phyloP scores from a whole-genome alignment of 2,888 invertebrate species.

The Nowickia ferox region DNA sequence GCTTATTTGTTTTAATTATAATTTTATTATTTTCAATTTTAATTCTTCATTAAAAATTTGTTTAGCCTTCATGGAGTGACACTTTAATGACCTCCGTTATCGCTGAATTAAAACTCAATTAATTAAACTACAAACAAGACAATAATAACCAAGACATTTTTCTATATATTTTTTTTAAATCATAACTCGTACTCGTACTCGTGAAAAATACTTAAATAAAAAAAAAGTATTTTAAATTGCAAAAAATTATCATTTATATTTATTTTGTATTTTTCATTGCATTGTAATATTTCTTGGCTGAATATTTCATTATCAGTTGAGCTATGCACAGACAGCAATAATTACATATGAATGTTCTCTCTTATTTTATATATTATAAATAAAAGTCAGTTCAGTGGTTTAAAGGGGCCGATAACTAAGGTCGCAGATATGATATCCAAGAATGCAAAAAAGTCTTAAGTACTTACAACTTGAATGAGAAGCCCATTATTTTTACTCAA shows the following conservation, averaged over 20 bases:
- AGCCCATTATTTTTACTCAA: too few species aligned
- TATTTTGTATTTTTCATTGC: too few species aligned
- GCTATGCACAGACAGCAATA: too few species aligned
- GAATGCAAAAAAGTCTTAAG: too few species aligned
- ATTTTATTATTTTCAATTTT: conserved; percentile 48
- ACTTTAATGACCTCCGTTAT: conserved; percentile 73
- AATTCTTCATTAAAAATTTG: conserved; percentile 63
- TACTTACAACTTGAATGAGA: too few species aligned
- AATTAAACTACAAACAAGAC: conserved; percentile 83
- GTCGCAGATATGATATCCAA: too few species aligned
- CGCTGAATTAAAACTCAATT: conserved; percentile 82
- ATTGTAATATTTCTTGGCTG: conserved; percentile 12
- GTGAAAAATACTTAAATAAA: conserved; percentile 63
- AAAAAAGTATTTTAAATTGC: conserved; percentile 75
- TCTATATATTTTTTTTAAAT: conserved; percentile 31
- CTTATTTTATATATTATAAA: too few species aligned
- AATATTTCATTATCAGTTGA: conserved; percentile 29
- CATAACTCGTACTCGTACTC: conserved; percentile 2
- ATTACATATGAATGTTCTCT: too few species aligned
- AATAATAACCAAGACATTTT: conserved; percentile 76
- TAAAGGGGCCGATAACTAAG: too few species aligned
- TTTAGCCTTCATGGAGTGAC: conserved; percentile 71
- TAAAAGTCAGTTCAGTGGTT: too few species aligned
- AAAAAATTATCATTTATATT: conserved; percentile 65
- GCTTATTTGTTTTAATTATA: conserved; percentile 44